A percentile compares a stretch with the other conserved stretches of the same genome.
Conservation (phyloP, 2,888 invertebrate species). For the Tetanocera ferruginea region DNA sequence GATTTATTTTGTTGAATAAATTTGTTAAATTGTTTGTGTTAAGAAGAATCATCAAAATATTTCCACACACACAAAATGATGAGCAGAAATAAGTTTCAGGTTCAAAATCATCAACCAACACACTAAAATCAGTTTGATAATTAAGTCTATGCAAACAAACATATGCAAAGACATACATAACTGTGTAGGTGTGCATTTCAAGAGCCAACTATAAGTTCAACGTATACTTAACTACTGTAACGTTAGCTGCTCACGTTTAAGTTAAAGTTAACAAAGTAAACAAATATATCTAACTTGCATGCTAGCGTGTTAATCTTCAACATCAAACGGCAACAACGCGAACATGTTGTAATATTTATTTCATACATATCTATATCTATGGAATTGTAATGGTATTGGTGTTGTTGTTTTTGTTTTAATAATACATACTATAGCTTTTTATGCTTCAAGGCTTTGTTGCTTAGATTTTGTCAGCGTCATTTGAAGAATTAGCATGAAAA, state of each 20-base stretch:
- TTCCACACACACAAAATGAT: too few relatives aligned
- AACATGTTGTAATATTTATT: background rate
- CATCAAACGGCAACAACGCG: background rate
- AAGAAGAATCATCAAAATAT: too few relatives aligned
- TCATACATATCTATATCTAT: background rate
- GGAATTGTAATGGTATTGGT: background rate
- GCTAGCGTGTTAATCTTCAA: background rate
- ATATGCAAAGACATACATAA: too few relatives aligned
- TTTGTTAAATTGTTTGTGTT: background rate
- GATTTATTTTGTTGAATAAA: background rate
- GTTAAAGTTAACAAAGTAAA: background rate
- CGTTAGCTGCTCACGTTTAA: background rate
- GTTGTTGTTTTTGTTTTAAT: background rate
- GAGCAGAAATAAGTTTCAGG: too few relatives aligned
- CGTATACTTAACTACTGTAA: background rate
- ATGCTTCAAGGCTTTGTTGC: background rate
- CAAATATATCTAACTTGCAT: background rate
- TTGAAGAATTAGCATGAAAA: background rate
- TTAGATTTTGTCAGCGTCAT: slow-evolving; percentile 12
- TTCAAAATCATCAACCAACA: too few relatives aligned
- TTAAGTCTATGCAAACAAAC: too few relatives aligned
- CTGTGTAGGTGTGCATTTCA: too few relatives aligned
- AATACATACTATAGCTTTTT: background rate
- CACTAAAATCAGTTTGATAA: too few relatives aligned
- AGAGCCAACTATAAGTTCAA: too few relatives aligned